Base-by-base conservation (phyloP, 2,888 invertebrate genomes). In the Allolobophora icterica region DNA sequence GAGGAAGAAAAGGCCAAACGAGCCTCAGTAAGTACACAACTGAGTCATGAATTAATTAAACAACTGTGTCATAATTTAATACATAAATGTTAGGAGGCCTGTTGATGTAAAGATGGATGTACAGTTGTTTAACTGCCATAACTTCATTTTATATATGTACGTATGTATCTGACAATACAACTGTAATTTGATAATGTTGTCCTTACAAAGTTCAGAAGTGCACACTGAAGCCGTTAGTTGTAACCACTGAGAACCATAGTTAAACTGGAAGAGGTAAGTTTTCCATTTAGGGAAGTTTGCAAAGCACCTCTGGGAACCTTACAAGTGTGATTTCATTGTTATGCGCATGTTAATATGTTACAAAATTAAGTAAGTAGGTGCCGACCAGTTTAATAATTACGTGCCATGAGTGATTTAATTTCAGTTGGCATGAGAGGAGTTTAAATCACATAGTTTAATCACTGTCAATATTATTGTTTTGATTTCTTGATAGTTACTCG, bases 1-100 rank as follows among this genome's bases (percentile, higher is more conserved):
- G 91, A 91, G 15, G 91, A 91, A 45, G 91, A 91, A 45, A 89
- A 89, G 42, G 34, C 52, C 30, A 91, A 91, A 71, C 84, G 89
- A 24, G 58, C 83, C 35, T n/a, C 91, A 45, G 91, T 91, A n/a
- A 89, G 91, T 84, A 42, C n/a, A 30, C 8, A 71, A 71, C 8
- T n/a, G n/a, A 71, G n/a, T 71, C 8, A 71, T n/a, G 8, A 30
- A 71, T 24, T 58, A 71, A 71, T 71, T 8, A 71, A 11, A 8
- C 1, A 71, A 30, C 30, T n/a, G n/a, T 52, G 8, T 71, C 71
- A n/a, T 30, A 21, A 24, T 8, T 13, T n/a, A n/a, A n/a, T 13
- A 17, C 17, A 24, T 52, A 1, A 52, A 52, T 52, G 4, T 21
- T 15, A 52, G 1, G 8, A 21, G 52, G 6, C 24, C 2, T 52